A percentile compares a stretch with the other conserved stretches of the same genome.
phyloP scores from a whole-genome alignment of 1,140 invertebrate species.

The Asobara japonica region DNA sequence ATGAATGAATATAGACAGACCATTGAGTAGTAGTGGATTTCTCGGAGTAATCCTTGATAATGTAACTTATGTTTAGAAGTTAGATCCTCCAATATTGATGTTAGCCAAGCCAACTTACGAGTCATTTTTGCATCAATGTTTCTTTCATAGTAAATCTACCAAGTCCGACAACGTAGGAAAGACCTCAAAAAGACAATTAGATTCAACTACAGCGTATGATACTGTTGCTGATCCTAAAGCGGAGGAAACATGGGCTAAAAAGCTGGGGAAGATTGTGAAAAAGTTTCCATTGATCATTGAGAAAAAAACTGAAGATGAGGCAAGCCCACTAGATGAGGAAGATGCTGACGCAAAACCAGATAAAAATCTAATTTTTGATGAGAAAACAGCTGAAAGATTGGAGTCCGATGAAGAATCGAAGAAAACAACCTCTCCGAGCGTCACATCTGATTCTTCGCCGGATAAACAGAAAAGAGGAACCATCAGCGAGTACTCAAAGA shows the following conservation, averaged over 20 bases:
- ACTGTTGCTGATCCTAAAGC: constrained; percentile 32
- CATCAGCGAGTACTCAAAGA: background rate
- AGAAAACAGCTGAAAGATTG: too few species aligned
- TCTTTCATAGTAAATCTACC: too few species aligned
- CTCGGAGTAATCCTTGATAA: too few species aligned
- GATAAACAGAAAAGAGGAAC: background rate
- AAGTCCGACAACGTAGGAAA: too few species aligned
- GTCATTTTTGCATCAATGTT: too few species aligned
- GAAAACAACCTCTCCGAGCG: background rate
- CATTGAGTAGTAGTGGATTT: too few species aligned
- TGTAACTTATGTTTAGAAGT: too few species aligned
- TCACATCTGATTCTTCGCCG: background rate
- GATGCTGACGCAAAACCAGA: background rate
- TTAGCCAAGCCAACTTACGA: too few species aligned
- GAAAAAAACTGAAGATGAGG: background rate
- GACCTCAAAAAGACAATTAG: too few species aligned
- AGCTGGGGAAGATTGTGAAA: background rate
- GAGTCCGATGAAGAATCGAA: background rate
- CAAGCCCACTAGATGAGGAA: background rate
- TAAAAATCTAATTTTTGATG: background rate
- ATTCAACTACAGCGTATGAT: constrained; percentile 15
- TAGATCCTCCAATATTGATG: too few species aligned
- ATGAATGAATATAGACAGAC: too few species aligned
- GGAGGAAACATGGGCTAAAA: background rate
- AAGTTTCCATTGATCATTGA: background rate